Evolutionary conservation across 1,140 invertebrate species (phyloP).

Genomic region (Aleiodes sp.): DNA sequence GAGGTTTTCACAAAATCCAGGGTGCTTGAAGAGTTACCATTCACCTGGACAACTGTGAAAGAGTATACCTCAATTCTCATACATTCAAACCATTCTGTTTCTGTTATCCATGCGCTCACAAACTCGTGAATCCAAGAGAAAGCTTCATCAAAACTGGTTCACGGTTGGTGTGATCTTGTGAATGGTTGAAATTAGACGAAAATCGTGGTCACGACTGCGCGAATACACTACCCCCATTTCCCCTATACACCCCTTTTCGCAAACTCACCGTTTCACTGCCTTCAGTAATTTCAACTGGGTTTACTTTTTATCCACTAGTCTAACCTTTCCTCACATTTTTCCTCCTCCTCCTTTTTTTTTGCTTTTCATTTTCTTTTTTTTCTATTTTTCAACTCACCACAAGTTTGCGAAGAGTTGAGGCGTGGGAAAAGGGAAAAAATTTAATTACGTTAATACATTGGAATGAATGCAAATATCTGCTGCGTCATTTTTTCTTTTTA

Average conservation of each 20-base stretch:
- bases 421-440: not conserved
- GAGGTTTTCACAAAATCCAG: not conserved
- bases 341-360: not conserved
- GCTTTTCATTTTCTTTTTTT: not conserved
- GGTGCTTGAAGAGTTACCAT: not conserved
- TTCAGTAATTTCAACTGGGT: constrained; percentile 6
- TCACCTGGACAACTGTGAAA: constrained; percentile 19
- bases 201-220: constrained; percentile 30
- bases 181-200: constrained; percentile 49
- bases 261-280: not conserved
- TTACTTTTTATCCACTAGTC: not conserved
- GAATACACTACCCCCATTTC: not conserved
- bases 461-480: constrained; percentile 9
- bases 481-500: not conserved
- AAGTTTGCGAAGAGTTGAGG: not conserved
- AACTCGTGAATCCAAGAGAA: constrained; percentile 31
- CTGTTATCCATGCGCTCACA: not conserved
- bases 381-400: not conserved
- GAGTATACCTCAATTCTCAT: not conserved
- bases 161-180: constrained; percentile 40
- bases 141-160: constrained; percentile 48
- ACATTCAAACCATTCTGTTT: constrained; percentile 1
- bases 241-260: not conserved
- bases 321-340: not conserved
- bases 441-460: constrained; percentile 6